These are phyloP conservation scores for Hydropsyche tenuis DNA, from an alignment of 1,140 invertebrate genomes.

Conservation along the genomic window DNA sequence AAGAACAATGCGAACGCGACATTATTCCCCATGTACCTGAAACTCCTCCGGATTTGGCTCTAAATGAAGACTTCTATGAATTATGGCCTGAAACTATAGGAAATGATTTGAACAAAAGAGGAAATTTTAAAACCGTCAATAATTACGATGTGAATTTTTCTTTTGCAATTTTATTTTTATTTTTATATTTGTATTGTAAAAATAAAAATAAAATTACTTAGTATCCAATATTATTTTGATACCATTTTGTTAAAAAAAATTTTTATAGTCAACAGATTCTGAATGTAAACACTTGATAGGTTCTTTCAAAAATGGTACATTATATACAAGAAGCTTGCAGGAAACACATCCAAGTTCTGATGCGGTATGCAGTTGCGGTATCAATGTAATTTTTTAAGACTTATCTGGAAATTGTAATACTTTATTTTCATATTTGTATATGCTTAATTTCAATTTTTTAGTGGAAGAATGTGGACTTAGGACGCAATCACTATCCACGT, in stretches of 20 bases:
- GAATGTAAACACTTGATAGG: neutral
- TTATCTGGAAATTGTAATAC: no score
- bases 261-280: neutral
- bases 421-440: no score
- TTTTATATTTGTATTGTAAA: no score
- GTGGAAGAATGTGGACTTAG: neutral
- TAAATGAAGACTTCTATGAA: neutral
- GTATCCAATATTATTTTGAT: no score
- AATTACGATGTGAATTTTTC: neutral
- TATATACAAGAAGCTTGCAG: no score
- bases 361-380: no score
- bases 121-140: neutral
- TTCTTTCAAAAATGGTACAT: no score
- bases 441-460: no score
- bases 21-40: no score
- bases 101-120: neutral
- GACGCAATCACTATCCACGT: neutral
- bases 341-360: no score
- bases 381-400: no score
- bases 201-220: no score
- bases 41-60: neutral
- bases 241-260: neutral
- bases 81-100: neutral
- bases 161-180: neutral
- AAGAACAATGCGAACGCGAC: neutral